A percentile compares a stretch with the other conserved stretches of the same genome.
Evolutionary conservation across 2,888 invertebrate genomes (phyloP).

Genomic region (Agelastica alni): DNA sequence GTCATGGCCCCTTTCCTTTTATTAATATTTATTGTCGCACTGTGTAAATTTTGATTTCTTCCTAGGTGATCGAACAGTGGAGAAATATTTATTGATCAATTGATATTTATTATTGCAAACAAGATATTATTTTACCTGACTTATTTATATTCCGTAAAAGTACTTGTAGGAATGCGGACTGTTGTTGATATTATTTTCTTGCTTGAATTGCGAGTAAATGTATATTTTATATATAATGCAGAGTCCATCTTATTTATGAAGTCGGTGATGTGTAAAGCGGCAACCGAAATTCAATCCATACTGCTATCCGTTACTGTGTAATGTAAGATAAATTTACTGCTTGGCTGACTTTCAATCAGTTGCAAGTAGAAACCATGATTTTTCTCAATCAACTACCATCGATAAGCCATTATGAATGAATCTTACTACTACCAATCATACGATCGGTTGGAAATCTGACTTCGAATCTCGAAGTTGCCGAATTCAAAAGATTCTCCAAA

Average conservation of each 20-base stretch:
- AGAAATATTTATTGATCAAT: neutral
- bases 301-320: conserved; percentile 55
- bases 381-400: conserved; percentile 39
- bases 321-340: conserved; percentile 58
- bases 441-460: neutral
- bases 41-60: too few species aligned
- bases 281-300: conserved; percentile 56
- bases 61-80: neutral
- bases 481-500: too few species aligned
- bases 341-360: conserved; percentile 52
- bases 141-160: conserved; percentile 18
- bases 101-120: neutral
- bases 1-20: too few species aligned
- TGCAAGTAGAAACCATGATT: conserved; percentile 53
- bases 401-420: conserved; percentile 3
- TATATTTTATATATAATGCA: conserved; percentile 27
- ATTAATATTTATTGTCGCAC: neutral
- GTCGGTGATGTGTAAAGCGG: conserved; percentile 50
- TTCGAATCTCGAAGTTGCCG: too few species aligned
- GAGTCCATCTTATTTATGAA: conserved; percentile 46
- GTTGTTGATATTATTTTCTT: conserved; percentile 24
- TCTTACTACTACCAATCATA: neutral
- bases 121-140: conserved; percentile 10
- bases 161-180: conserved; percentile 22
- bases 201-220: conserved; percentile 20